A percentile compares a stretch with the other conserved stretches of the same genome.
Conservation (phyloP, 2,797 vertebrate genomes). For the Coranthus polyacanthus region DNA sequence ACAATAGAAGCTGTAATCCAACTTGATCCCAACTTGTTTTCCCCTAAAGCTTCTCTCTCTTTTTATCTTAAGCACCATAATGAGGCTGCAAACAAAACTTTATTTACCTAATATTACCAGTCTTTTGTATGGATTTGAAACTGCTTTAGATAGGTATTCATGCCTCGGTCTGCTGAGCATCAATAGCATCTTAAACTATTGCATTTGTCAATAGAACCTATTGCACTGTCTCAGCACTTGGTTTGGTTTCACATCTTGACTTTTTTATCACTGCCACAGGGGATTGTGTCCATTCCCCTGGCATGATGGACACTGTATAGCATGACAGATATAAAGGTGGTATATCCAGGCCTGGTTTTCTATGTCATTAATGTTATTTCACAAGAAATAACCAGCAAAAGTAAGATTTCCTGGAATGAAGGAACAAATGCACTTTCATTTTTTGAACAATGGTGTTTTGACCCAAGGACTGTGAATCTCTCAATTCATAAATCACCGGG, state of each 20-base stretch:
- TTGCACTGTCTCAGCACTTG: slow-evolving; percentile 84
- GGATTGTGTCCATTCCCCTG: slow-evolving; percentile 76
- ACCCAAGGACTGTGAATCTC: slow-evolving; percentile 20
- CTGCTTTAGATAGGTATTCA: slow-evolving; percentile 62
- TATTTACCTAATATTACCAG: neutral
- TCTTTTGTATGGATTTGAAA: slow-evolving; percentile 41
- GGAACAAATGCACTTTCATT: no score
- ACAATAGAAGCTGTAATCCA: slow-evolving; percentile 3
- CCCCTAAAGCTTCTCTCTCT: neutral
- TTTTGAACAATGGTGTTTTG: slow-evolving; percentile 26
- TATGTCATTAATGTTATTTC: slow-evolving; percentile 2
- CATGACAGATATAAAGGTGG: slow-evolving; percentile 81
- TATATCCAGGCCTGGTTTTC: slow-evolving; percentile 73
- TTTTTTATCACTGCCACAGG: slow-evolving; percentile 79
- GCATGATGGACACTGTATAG: slow-evolving; percentile 94
- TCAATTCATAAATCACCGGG: slow-evolving; percentile 46
- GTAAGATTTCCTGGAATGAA: slow-evolving; percentile 3
- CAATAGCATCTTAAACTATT: slow-evolving; percentile 68
- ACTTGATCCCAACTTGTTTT: neutral
- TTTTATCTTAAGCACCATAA: slow-evolving; percentile 1
- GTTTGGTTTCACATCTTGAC: slow-evolving; percentile 73
- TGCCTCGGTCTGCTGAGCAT: slow-evolving; percentile 72
- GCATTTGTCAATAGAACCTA: slow-evolving; percentile 74
- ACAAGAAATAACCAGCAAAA: slow-evolving; percentile 5
- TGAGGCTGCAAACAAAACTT: slow-evolving; percentile 3